Evolutionary conservation across 2,888 invertebrate genomes (phyloP).

Genomic region (Chalcis sispes): DNA sequence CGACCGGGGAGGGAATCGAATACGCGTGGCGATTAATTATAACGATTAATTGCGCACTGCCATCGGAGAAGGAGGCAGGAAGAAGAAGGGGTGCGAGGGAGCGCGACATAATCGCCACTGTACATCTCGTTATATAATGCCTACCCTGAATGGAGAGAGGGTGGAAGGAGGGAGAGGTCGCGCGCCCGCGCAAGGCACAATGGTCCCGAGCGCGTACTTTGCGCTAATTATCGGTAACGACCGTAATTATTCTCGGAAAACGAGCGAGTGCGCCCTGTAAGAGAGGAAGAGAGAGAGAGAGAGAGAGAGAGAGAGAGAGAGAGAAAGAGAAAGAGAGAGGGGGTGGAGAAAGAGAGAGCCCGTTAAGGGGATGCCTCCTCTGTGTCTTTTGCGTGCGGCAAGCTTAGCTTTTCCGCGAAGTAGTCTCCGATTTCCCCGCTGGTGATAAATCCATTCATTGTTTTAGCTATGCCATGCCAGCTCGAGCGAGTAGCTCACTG

Average conservation of each 20-base stretch:
- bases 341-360: not conserved
- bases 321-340: not conserved
- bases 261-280: no score
- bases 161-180: conserved; percentile 8
- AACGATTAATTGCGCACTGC: conserved; percentile 47
- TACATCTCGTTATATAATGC: conserved; percentile 40
- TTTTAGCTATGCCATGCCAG: conserved; percentile 4
- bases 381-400: no score
- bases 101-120: conserved; percentile 37
- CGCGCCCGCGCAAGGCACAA: conserved; percentile 43
- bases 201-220: conserved; percentile 62
- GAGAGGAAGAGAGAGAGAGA: not conserved
- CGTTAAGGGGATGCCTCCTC: no score
- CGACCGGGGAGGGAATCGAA: no score
- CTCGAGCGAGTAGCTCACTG: not conserved
- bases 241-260: conserved; percentile 69
- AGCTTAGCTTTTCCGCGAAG: not conserved
- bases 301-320: conserved; percentile 3
- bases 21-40: conserved; percentile 32
- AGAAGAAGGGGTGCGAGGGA: no score
- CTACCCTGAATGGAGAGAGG: no score
- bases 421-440: conserved; percentile 39
- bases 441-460: conserved; percentile 53
- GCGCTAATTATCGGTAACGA: conserved; percentile 72
- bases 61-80: no score